Percentiles rank a stretch among this genome's conserved stretches.
Conservation (phyloP, 2,888 invertebrate species). For the Ornithoptera priamus region DNA sequence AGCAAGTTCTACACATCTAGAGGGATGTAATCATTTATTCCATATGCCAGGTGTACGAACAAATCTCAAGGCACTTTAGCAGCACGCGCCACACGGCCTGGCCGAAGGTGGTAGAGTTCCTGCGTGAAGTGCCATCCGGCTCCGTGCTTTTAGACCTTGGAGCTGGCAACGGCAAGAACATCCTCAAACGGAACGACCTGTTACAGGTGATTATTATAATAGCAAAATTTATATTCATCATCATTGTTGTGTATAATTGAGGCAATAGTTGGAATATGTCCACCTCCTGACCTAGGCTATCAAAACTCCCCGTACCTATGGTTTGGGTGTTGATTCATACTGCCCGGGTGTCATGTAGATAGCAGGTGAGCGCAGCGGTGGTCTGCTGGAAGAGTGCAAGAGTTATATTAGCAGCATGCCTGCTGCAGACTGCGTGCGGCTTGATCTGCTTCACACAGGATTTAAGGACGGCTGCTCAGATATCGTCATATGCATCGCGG, state of each 20-base stretch:
- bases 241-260: too few relatives aligned
- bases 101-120: conserved; percentile 93
- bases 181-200: conserved; percentile 81
- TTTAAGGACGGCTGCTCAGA: conserved; percentile 85
- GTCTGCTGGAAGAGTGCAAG: conserved; percentile 55
- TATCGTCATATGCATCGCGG: conserved; percentile 95
- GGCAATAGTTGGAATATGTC: too few relatives aligned
- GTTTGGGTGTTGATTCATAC: too few relatives aligned
- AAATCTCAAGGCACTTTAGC: conserved; percentile 96
- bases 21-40: neutral
- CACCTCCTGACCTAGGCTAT: too few relatives aligned
- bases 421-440: conserved; percentile 83
- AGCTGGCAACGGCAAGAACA: conserved; percentile 99
- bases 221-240: neutral
- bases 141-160: conserved; percentile 94
- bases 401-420: conserved; percentile 32
- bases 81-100: conserved; percentile 96
- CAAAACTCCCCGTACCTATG: too few relatives aligned
- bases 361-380: conserved; percentile 83
- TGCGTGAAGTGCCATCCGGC: conserved; percentile 82
- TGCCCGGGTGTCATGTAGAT: conserved; percentile 67
- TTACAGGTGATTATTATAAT: conserved; percentile 75
- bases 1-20: neutral
- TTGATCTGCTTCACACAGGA: conserved; percentile 88
- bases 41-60: conserved; percentile 88